Conservation (phyloP, 2,113 vertebrate genomes). For the Myrmophylax atrothorax region DNA sequence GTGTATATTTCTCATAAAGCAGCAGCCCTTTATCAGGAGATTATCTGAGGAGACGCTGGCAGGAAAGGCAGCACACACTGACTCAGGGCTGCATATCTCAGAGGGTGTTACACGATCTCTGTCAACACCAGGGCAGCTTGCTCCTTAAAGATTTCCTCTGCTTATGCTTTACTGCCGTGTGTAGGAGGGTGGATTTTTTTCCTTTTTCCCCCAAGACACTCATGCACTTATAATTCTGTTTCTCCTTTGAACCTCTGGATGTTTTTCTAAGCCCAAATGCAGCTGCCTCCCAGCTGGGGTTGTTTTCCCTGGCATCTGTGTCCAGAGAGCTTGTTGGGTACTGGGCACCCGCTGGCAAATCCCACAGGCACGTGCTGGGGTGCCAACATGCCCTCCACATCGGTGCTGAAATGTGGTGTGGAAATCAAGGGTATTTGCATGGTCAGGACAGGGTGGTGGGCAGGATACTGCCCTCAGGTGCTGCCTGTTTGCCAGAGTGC, state of each 20-base stretch:
- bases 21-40: not conserved
- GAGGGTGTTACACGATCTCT: constrained; percentile 3
- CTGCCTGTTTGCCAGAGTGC: not conserved
- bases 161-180: not conserved
- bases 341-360: accelerated
- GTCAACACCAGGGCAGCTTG: constrained; percentile 16
- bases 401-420: accelerated
- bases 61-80: not conserved
- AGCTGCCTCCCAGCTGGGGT: constrained; percentile 17
- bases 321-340: not conserved
- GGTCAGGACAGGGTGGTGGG: not conserved
- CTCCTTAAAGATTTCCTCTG: constrained; percentile 4
- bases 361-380: accelerated
- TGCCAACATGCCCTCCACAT: accelerated
- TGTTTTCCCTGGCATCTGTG: not conserved
- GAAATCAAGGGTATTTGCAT: accelerated
- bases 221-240: not conserved
- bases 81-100: not conserved
- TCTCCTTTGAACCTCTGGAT: not conserved
- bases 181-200: not conserved
- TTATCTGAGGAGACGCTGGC: not conserved
- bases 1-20: not conserved
- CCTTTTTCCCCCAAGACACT: not conserved
- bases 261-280: not conserved
- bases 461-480: not conserved